These are phyloP conservation scores for Penaeus chinensis DNA, from an alignment of 1,140 invertebrate genomes.

Conservation along the genomic window DNA sequence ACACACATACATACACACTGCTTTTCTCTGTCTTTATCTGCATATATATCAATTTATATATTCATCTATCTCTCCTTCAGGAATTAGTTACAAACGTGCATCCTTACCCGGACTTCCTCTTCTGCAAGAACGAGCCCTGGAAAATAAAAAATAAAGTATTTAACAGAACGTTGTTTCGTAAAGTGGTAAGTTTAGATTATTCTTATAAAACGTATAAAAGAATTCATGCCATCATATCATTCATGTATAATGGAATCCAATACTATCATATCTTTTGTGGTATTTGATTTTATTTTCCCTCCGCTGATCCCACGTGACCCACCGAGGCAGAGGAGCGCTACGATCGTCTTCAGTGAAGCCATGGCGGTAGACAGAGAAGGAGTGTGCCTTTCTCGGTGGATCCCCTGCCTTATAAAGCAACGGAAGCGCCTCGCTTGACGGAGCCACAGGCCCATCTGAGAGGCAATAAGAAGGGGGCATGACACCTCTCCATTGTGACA, in stretches of 20 bases:
- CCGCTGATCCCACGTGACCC: neutral
- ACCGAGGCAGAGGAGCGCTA: neutral
- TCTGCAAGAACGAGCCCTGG: slow-evolving; percentile 17
- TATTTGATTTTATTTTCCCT: neutral
- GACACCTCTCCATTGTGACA: neutral
- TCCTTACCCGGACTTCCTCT: slow-evolving; percentile 6
- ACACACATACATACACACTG: no score
- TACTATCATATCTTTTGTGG: no score
- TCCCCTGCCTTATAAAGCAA: neutral
- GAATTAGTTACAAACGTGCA: neutral
- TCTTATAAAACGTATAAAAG: neutral
- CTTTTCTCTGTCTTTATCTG: no score
- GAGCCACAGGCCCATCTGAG: neutral
- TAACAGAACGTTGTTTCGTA: neutral
- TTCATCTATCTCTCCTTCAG: neutral
- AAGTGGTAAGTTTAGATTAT: neutral
- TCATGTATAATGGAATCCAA: no score
- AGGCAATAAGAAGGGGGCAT: neutral
- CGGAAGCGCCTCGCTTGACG: no score
- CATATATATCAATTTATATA: no score
- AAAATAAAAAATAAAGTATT: neutral
- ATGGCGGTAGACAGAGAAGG: neutral
- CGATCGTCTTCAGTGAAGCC: neutral
- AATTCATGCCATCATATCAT: no score
- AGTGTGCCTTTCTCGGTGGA: neutral